phyloP scores from a whole-genome alignment of 2,113 vertebrate genomes.

The rabbit (Oryctolagus cuniculus) region DNA sequence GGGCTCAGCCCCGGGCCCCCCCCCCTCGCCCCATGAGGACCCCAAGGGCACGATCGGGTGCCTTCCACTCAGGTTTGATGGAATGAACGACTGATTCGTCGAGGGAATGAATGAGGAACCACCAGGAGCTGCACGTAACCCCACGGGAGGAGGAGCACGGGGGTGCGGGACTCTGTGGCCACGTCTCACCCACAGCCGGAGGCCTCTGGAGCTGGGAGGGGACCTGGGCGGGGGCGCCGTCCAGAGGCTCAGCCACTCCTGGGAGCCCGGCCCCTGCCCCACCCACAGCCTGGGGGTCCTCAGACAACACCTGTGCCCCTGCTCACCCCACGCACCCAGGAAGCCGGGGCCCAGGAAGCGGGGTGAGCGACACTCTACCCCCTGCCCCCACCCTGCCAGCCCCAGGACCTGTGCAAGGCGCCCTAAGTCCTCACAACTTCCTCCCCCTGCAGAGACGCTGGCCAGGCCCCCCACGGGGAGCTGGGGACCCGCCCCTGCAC shows the following conservation, averaged over 20 bases:
- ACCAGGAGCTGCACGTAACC: rapidly evolving
- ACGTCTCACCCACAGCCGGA: too few species aligned
- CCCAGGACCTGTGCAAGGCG: neutral
- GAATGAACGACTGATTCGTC: rapidly evolving
- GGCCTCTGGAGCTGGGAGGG: too few species aligned
- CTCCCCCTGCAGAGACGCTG: neutral
- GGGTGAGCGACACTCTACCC: too few species aligned
- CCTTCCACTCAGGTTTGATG: rapidly evolving
- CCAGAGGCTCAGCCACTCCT: too few species aligned
- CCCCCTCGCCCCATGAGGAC: too few species aligned
- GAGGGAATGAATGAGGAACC: neutral
- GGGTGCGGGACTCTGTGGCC: too few species aligned
- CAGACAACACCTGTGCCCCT: too few species aligned
- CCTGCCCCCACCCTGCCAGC: neutral
- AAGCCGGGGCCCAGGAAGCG: too few species aligned
- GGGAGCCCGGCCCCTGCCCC: too few species aligned
- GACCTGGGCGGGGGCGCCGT: too few species aligned
- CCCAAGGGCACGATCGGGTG: rapidly evolving
- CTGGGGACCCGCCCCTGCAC: rapidly evolving
- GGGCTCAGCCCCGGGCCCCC: neutral
- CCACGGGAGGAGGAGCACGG: rapidly evolving
- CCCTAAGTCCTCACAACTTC: neutral
- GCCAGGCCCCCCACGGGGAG: rapidly evolving
- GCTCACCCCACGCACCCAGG: too few species aligned
- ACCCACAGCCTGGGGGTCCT: too few species aligned